Evolutionary conservation across 2,888 invertebrate species (phyloP).

Genomic region (Galeruca laticollis): DNA sequence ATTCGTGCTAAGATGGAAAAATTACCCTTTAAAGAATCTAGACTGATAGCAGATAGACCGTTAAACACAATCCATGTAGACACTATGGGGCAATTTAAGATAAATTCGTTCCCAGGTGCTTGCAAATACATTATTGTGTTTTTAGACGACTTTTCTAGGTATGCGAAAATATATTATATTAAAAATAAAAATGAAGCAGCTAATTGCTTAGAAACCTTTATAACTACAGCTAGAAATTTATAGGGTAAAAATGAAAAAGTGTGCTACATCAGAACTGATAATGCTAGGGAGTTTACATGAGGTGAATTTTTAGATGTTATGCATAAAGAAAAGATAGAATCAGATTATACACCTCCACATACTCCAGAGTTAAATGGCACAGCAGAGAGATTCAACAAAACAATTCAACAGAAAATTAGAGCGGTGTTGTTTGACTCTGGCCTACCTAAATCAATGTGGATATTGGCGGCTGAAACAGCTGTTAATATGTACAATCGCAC

Average conservation of each 20-base stretch:
- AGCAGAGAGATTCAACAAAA: constrained; percentile 20
- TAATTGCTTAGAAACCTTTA: constrained; percentile 45
- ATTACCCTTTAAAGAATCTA: constrained; percentile 41
- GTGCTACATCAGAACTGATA: constrained; percentile 50
- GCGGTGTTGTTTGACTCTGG: constrained; percentile 36
- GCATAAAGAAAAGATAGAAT: constrained; percentile 37
- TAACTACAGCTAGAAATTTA: constrained; percentile 48
- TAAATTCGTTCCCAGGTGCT: constrained; percentile 41
- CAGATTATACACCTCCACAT: constrained; percentile 38
- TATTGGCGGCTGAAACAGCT: constrained; percentile 44
- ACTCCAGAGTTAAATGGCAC: constrained; percentile 21
- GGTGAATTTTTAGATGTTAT: constrained; percentile 43
- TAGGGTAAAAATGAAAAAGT: constrained; percentile 46
- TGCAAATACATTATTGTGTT: constrained; percentile 46
- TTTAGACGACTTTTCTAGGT: constrained; percentile 48
- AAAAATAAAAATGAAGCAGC: constrained; percentile 47
- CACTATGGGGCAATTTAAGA: constrained; percentile 46
- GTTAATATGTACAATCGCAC: constrained; percentile 48
- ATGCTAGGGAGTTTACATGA: constrained; percentile 46
- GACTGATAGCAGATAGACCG: constrained; percentile 40
- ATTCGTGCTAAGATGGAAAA: constrained; percentile 48
- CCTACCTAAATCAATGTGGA: constrained; percentile 46
- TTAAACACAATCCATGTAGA: constrained; percentile 49
- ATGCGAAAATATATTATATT: constrained; percentile 46
- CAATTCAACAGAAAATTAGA: constrained; percentile 29